Conservation (phyloP, 2,888 invertebrate genomes). For the Campoletis raptor region DNA sequence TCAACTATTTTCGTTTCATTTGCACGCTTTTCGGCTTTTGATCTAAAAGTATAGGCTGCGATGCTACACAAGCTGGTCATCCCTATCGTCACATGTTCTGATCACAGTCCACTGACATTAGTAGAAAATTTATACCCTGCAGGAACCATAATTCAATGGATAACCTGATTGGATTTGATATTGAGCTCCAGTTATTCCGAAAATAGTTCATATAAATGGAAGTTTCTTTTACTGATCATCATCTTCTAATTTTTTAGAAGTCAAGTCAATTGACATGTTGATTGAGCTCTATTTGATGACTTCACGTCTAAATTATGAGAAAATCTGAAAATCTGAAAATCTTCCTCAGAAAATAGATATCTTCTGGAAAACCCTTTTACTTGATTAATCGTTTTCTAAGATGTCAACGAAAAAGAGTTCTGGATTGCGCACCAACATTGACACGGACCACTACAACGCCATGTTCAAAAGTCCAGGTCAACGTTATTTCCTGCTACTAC, state of each 20-base stretch:
- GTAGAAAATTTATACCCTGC: background rate
- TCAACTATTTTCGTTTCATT: constrained; percentile 13
- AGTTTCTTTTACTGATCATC: background rate
- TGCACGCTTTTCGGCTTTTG: background rate
- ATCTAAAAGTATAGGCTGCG: background rate
- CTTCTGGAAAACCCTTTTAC: background rate
- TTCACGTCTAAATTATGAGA: background rate
- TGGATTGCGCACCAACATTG: background rate
- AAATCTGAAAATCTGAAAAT: background rate
- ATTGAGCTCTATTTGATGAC: background rate
- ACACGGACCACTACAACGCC: background rate
- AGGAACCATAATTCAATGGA: background rate
- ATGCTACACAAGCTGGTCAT: background rate
- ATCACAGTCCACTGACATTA: background rate
- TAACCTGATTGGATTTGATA: background rate
- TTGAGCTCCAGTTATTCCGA: background rate
- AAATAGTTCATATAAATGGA: background rate
- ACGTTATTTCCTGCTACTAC: background rate
- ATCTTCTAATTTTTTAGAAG: background rate
- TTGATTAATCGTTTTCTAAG: background rate
- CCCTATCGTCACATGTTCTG: background rate
- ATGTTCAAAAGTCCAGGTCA: background rate
- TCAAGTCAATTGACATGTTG: too few relatives aligned
- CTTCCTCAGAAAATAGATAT: too few relatives aligned
- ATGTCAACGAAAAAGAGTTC: background rate